A percentile compares a stretch with the other conserved stretches of the same genome.
Conservation (phyloP, 2,888 invertebrate genomes). For the Koerneria pararmatus region DNA sequence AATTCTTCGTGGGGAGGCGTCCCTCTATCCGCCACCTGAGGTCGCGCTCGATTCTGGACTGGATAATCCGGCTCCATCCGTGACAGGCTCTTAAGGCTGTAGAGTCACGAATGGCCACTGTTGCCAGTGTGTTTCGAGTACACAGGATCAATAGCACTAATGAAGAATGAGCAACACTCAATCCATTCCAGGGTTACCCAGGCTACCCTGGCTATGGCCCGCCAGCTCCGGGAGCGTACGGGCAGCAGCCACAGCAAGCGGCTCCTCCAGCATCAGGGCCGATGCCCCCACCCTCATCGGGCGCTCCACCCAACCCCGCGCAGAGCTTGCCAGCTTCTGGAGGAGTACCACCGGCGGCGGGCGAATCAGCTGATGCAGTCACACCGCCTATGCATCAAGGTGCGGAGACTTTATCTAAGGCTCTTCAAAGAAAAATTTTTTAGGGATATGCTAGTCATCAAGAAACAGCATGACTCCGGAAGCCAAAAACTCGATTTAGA, state of each 20-base stretch:
- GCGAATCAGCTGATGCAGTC: conserved; percentile 31
- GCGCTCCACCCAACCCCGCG: conserved; percentile 24
- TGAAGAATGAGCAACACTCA: neutral
- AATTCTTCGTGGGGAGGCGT: too few relatives aligned
- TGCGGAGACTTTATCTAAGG: conserved; percentile 1
- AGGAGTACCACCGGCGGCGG: conserved; percentile 10
- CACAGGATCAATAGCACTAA: neutral
- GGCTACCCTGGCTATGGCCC: conserved; percentile 24
- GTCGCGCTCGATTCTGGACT: too few relatives aligned
- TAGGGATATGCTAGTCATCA: too few relatives aligned
- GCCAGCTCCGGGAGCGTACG: conserved; percentile 16
- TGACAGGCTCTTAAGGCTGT: too few relatives aligned
- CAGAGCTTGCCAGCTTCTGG: conserved; percentile 23
- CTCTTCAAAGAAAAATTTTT: too few relatives aligned
- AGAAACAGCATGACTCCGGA: too few relatives aligned
- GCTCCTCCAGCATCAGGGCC: conserved; percentile 8
- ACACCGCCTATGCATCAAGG: conserved; percentile 50
- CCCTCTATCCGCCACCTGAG: too few relatives aligned
- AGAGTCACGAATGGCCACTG: too few relatives aligned
- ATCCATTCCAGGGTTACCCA: conserved; percentile 13
- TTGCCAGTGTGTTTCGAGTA: too few relatives aligned
- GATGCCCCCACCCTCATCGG: conserved; percentile 19
- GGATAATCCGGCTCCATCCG: too few relatives aligned
- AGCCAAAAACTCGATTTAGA: too few relatives aligned
- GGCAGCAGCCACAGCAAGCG: conserved; percentile 23